Base-by-base conservation (phyloP, 2,888 invertebrate species). In the Catocala fraxini region DNA sequence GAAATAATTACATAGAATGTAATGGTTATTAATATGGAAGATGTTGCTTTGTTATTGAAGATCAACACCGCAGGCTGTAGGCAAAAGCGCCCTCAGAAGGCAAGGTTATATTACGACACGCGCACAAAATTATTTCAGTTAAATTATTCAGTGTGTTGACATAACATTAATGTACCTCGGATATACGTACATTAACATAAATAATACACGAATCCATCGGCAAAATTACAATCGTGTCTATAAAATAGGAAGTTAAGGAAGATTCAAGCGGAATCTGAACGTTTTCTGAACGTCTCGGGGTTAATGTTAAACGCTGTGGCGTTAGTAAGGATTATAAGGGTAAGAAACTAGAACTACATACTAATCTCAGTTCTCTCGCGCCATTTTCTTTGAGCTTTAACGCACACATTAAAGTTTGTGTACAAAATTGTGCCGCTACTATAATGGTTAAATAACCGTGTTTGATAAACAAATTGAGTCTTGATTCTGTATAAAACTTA, bases 101-200 rank as follows among this genome's bases (percentile, higher is more conserved):
- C 75, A 65, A 63, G 25, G 65, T 62, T 55, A 49, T 55, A 65
- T 49, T 68, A 59, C 52, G 59, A 63, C 75, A 71, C 59, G 63
- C 61, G 68, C 60, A 55, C 55, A 61, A 15, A n/a, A 69, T 53
- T 58, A 64, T 58, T 73, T 51, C 34, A 13, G 41, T 49, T 63
- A 33, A 76, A 73, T 70, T 48, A 66, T 70, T 73, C 54, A 73
- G 47, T 62, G 42, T 55, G 63, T 70, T 63, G 61, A 70, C 59
- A 56, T 59, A 61, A 58, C 33, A 35, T 42, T 54, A 13, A 58
- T 49, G 46, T 45, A 34, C 35, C 10, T 25, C 25, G 25, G 25
- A 25, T 25, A 25, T 4, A 25, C 51, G 51, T 15, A 55, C 12
- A 39, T 47, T 61, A 13, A 68, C 33, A 51, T 59, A 59, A 54